Evolutionary conservation across 2,113 vertebrate genomes (phyloP), one percentile per base, ranked within the genome.

Genomic region (Channa maculata): DNA sequence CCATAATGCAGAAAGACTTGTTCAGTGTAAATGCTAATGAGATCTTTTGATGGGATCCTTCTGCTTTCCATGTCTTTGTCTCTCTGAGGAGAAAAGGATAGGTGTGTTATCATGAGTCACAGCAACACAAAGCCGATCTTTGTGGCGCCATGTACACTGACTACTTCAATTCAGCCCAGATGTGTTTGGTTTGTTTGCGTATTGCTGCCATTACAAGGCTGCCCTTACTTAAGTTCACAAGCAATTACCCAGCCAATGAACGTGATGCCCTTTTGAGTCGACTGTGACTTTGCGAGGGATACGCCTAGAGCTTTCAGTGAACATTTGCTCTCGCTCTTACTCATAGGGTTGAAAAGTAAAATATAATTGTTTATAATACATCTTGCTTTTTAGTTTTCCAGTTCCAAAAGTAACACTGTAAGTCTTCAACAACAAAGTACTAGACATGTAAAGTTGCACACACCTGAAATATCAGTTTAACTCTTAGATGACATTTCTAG

Each of bases 11-110:
- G 86, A 75, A 73, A 76, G 77, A 64, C 66, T 37, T 76, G 52
- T 34, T 48, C 50, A 60, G 67, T 50, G 37, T 80, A 82, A 90
- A 93, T 78, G 84, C 75, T 89, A 89, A 92, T 90, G 77, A 70
- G 73, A 86, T 89, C 81, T 74, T 88, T 84, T 86, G 88, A 91
- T 64, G 65, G 85, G 79, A 85, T 68, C 65, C 61, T 37, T 55
- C 59, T 77, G 70, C 51, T 82, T 71, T 82, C 36, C 55, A 14
- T 59, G 52, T 57, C 60, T 79, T 72, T 86, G 72, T 82, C 37
- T 85, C 58, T 79, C 52, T 66, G 69, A 80, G 58, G 65, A 45
- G 44, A 59, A 80, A 57, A 44, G 48, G 75, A 86, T 61, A 63
- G 68, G 77, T 84, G 65, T 81, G 80, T 82, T 77, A 75, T 82